phyloP scores from a whole-genome alignment of 2,113 vertebrate genomes.

The Tetrax tetrax region DNA sequence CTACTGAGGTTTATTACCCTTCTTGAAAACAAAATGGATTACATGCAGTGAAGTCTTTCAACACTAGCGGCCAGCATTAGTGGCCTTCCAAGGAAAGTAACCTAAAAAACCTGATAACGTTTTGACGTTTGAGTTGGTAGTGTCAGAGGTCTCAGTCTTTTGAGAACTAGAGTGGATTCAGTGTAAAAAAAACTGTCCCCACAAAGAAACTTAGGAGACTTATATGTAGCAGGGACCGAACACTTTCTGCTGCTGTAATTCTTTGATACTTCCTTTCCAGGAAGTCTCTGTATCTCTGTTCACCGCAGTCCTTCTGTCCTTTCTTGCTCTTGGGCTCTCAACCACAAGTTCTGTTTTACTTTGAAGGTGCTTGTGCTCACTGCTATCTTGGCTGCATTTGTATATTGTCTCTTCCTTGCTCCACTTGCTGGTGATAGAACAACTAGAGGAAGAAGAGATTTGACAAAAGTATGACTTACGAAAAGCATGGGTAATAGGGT shows the following conservation, averaged over 20 bases:
- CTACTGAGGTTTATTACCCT: background rate
- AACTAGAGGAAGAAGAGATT: background rate
- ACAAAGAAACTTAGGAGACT: background rate
- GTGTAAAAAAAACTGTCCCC: background rate
- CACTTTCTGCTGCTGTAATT: background rate
- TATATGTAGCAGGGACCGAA: background rate
- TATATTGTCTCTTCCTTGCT: background rate
- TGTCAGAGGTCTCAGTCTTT: background rate
- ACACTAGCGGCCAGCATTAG: background rate
- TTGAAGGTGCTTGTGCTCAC: background rate
- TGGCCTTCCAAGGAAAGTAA: background rate
- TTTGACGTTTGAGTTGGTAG: background rate
- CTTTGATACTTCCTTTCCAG: background rate
- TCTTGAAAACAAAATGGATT: background rate
- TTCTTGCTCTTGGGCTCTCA: background rate
- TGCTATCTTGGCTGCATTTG: background rate
- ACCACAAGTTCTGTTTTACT: background rate
- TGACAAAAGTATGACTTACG: background rate
- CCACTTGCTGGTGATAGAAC: background rate
- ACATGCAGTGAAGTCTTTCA: background rate
- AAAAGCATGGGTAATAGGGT: background rate
- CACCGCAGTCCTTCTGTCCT: background rate
- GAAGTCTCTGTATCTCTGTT: background rate
- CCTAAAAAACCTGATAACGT: background rate
- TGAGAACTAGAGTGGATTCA: background rate